Base-by-base conservation (phyloP, 2,113 vertebrate species). In the Nothobranchius furzeri region DNA sequence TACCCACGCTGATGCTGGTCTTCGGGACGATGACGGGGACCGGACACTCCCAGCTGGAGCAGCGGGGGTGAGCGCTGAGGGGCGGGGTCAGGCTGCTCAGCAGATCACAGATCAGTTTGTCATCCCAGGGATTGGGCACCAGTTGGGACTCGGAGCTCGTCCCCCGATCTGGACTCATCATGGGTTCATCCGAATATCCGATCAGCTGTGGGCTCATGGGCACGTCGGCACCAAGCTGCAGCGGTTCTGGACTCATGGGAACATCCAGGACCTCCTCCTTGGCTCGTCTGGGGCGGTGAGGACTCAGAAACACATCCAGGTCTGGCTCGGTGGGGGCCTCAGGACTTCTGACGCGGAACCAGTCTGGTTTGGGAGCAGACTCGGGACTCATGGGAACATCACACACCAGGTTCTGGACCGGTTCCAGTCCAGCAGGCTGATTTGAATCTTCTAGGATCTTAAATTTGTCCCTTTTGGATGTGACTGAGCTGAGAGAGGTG, bases 111-210 rank as follows among this genome's bases (percentile, higher is more conserved):
- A 96, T 93, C 82, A 97, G 70, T 0, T 83, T 49, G 0, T 86
- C 85, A 57, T 96, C 94, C 98, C 98, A 99, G 4, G 96, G 96
- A 36, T 98, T 93, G 7, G 94, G 87, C 60, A 95, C 66, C 53
- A 93, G 83, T 17, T 78, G 57, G 5, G 20, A 85, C 81, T 80
- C 80, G 0, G 37, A 1, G 3, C 30, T 60, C 20, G 0, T 6
- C 0, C 14, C 57, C 17, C 65, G 51, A 17, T 66, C 63, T 0
- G 86, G 84, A 58, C 79, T 90, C 70, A 14, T 53, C 45, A 75
- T 68, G 64, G 55, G 47, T 15, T 79, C 70, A 0, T 87, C 83
- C 6, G 8, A 10, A 0, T 7, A 0, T 25, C 12, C 0, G 50
- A 24, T 2, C 4, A 2, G 60, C 12, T 0, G 4, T 0, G 87